Evolutionary conservation across 2,888 invertebrate species (phyloP), one percentile per base, ranked within the genome.

Genomic region (Meliscaeva auricollis): DNA sequence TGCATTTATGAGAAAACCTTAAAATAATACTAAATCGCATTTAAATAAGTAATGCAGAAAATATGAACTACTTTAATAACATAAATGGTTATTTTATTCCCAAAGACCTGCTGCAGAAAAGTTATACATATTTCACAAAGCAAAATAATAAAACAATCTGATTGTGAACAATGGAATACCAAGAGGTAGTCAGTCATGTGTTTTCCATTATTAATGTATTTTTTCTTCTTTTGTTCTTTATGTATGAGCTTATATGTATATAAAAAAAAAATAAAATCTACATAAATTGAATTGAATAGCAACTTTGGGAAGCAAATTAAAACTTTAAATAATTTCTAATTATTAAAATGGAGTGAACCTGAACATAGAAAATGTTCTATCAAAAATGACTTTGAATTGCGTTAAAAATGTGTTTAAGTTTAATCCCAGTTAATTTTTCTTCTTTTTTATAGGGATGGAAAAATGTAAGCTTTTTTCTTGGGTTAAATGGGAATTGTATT

Each of bases 171-270:
- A 58, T 58, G 38, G 8, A 38, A 38, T 20, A 38, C 13, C 3
- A 11, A 38, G 7, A 38, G 26, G 2, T 4, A 26, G 26, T 26
- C 26, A 58, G 13, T 38, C 38, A 38, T 38, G 35, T 58, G 17
- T 38, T 38, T 58, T 58, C 35, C 58, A 58, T 58, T 58, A 58
- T 58, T 58, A 38, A 58, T 58, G 13, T 58, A 58, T 38, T 20
- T 35, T 58, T 41, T 17, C 35, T 41, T 30, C 3, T 26, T 54
- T 30, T 54, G 26, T 15, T 54, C 30, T 26, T 30, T n/a, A 5
- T 52, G 26, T 48, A 48, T 38, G 38, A 38, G 1, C 11, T n/a
- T 54, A 8, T 30, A 5, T 30, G 0, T 2, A 30, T 26, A 15
- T 17, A 4, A 13, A 41, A 15, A 9, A 26, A 26, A 26, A 6